Base-by-base conservation (phyloP, 2,888 invertebrate species). In the Ormia ochracea region DNA sequence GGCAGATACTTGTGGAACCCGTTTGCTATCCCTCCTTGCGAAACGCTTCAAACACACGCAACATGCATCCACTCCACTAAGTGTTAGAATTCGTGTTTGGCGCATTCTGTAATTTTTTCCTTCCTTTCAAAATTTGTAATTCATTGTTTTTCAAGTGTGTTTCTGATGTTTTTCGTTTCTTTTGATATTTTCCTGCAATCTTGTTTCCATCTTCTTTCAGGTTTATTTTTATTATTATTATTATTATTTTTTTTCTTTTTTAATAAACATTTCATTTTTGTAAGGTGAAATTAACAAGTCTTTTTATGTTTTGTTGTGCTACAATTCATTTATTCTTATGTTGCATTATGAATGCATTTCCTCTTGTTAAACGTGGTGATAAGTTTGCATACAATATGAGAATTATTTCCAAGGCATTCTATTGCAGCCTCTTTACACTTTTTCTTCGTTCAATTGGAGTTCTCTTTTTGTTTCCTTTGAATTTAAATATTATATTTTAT, bases 1-100 rank as follows among this genome's bases (percentile, higher is more conserved):
- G 4, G 3, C 3, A 38, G 12, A 2, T 19, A n/a, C n/a, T n/a
- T n/a, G n/a, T n/a, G 2, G 3, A 63, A 36, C 31, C 21, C 43
- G 31, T 38, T 38, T 4, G n/a, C 33, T 31, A 17, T 38, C 3
- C 6, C 33, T 68, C 1, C 14, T 38, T 17, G 5, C 9, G 19
- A 28, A 10, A n/a, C 12, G 33, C 9, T 12, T 21, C 3, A 10
- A 21, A 21, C 45, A 45, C 9, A 48, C 5, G 12, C 7, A n/a
- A 52, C 17, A 23, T n/a, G 2, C 21, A 38, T 36, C 26, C 26
- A 23, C n/a, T 56, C 33, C 31, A 41, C 54, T 70, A 17, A 63
- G 82, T 82, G 83, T 79, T 82, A 80, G 82, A 82, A 82, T 78
- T 82, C 74, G 76, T 82, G 83, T 82, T 83, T 74, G 74, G 59